Base-by-base conservation (phyloP, 1,140 invertebrate genomes). In the Macrosteles quadrilineatus region DNA sequence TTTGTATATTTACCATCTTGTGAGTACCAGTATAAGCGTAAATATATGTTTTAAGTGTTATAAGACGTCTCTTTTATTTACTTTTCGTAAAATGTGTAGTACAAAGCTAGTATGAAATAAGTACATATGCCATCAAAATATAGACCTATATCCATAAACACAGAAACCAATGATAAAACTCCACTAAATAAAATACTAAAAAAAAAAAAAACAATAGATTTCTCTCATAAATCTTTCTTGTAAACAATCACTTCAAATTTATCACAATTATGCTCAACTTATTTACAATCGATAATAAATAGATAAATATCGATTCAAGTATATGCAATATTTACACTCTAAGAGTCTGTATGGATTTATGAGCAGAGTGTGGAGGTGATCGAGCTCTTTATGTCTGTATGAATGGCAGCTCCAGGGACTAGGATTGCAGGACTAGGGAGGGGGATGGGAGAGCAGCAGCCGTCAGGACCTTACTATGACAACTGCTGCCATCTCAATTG, bases 381-480 rank as follows among this genome's bases (percentile, higher is more conserved):
- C 4, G 27, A 59, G 55, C 55, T 21, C 55, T 59, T 59, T 59
- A 59, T 59, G 55, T 6, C 12, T 4, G 21, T 29, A 14, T 2
- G 6, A 23, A 23, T 29, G 6, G 14, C 12, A 25, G 55, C 55
- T 6, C 55, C 55, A 30, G 55, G 55, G 55, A 30, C 21, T 25
- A 59, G 23, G 25, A 25, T 25, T 19, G 40, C 19, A 30, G 32
- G 63, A 43, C 63, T 66, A 66, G 63, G 32, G 63, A 25, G 32
- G 36, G 32, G 63, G 63, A 12, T 40, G 31, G 63, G 32, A 19
- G 2, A n/a, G 19, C 21, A 66, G 68, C 36, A 23, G 36, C 17
- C 50, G 68, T 69, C 68, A 69, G 45, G 68, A 69, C n/a, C 36
- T 63, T 6, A 47, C 36, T 57, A 69, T 14, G 31, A 69, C 50